Evolutionary conservation across 2,888 invertebrate genomes (phyloP).

Genomic region (Lasioglossum calceatum): DNA sequence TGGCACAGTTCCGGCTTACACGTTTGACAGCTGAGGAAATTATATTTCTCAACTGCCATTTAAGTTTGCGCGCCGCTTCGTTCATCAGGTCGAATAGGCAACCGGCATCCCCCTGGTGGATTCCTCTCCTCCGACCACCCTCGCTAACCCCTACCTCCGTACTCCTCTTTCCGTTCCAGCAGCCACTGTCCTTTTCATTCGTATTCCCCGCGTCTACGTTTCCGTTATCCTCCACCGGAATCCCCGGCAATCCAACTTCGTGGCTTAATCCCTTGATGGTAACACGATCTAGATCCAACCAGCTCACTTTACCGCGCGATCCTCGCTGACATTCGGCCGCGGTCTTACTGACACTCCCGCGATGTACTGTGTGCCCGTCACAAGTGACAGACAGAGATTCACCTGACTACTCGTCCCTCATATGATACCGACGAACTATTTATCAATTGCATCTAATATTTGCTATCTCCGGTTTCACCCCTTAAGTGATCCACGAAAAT

Average conservation of each 20-base stretch:
- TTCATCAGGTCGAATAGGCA: conserved; percentile 72
- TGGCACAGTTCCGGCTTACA: conserved; percentile 76
- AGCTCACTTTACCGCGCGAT: conserved; percentile 48
- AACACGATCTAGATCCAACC: conserved; percentile 67
- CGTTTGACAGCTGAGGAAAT: conserved; percentile 82
- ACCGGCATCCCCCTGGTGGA: conserved; percentile 53
- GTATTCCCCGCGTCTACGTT: conserved; percentile 54
- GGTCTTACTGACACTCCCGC: conserved; percentile 55
- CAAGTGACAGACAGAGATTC: neutral
- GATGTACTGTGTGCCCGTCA: conserved; percentile 36
- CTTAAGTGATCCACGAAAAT: neutral
- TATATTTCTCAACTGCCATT: conserved; percentile 83
- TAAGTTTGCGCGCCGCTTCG: conserved; percentile 78
- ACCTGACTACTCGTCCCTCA: too few relatives aligned
- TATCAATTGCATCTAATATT: neutral
- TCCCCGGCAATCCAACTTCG: conserved; percentile 71
- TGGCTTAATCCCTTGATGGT: conserved; percentile 72
- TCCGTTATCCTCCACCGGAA: conserved; percentile 64
- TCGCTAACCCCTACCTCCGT: neutral
- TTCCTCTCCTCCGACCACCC: conserved; percentile 33
- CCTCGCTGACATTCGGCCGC: conserved; percentile 67
- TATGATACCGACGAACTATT: neutral
- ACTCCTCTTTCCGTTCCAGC: conserved; percentile 37
- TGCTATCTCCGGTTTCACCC: neutral
- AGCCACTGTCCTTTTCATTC: conserved; percentile 43